Evolutionary conservation across 2,888 invertebrate genomes (phyloP), one percentile per base, ranked within the genome.

Genomic region (Drosophila cracens): DNA sequence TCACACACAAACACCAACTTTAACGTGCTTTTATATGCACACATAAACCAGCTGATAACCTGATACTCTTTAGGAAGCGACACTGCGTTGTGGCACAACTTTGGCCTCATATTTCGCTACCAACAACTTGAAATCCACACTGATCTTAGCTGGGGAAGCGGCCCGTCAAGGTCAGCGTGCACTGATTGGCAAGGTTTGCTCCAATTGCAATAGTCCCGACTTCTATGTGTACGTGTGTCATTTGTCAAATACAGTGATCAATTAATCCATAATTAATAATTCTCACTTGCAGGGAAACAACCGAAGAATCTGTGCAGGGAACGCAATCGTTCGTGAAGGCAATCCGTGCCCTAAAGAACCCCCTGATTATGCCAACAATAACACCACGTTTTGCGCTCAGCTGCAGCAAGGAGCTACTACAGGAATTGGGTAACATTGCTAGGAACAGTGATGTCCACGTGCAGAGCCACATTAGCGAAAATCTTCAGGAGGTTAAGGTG

Each of bases 401-500:
- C 84, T 97, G 98, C 90, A 95, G 96, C 71, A 94, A 94, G 89
- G 93, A 95, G n/a, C 94, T 97, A 8, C 95, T 98, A 95, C 94
- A 92, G 63, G 93, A 94, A 33, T 93, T 98, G 29, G 96, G 95
- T 4, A 91, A 94, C 60, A 93, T 98, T 61, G 97, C 98, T 0
- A 93, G 94, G 54, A 94, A 95, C 81, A 94, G 95, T 81, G 92
- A 96, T 87, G 94, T 97, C 65, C 95, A 95, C 73, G 95, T 98
- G 84, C 98, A 98, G 97, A 97, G 96, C 61, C 98, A 98, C 90
- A 95, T 98, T 68, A 96, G 97, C 27, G 98, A 98, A 93, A 97
- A 96, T 90, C 73, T 93, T 27, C 94, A 95, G 6, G 98, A 98
- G 94, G 94, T 97, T 59, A 93, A 95, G 73, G 94, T 94, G 87